phyloP scores from a whole-genome alignment of 2,797 vertebrate genomes.

The Tokudaia tokunoshimensis region DNA sequence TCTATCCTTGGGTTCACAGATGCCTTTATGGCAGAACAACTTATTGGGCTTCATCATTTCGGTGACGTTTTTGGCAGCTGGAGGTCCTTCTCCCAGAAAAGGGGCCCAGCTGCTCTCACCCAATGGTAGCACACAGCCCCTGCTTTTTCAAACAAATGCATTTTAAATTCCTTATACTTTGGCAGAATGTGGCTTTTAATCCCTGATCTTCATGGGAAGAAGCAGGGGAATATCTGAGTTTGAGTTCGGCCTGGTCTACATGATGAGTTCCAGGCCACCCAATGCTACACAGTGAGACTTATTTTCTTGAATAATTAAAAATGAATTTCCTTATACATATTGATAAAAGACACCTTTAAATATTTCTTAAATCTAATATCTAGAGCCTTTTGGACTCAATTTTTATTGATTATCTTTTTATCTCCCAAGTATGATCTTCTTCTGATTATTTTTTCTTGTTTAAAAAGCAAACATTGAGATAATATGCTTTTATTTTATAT shows the following conservation, averaged over 20 bases:
- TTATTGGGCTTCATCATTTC: not conserved
- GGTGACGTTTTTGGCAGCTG: not conserved
- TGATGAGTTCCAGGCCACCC: not conserved
- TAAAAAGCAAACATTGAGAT: slow-evolving; percentile 11
- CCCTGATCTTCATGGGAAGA: not conserved
- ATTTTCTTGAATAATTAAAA: not conserved
- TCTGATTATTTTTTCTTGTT: not conserved
- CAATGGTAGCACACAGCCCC: not conserved
- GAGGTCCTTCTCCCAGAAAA: not conserved
- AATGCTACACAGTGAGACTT: not conserved
- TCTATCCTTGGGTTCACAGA: not conserved
- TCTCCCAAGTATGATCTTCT: not conserved
- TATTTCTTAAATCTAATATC: not conserved
- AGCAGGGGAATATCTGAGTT: not conserved
- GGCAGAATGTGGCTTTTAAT: not conserved
- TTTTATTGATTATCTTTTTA: slow-evolving; percentile 38
- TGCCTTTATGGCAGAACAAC: not conserved
- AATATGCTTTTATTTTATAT: slow-evolving; percentile 37
- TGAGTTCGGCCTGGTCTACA: not conserved
- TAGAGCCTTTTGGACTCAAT: not conserved
- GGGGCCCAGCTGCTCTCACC: not conserved
- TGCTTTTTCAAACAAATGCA: not conserved
- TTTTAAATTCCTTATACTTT: not conserved
- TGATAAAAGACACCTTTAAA: not conserved
- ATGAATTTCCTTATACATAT: not conserved